These are phyloP conservation scores for Tenebrio molitor DNA, from an alignment of 1,140 invertebrate species.

Conservation along the genomic window DNA sequence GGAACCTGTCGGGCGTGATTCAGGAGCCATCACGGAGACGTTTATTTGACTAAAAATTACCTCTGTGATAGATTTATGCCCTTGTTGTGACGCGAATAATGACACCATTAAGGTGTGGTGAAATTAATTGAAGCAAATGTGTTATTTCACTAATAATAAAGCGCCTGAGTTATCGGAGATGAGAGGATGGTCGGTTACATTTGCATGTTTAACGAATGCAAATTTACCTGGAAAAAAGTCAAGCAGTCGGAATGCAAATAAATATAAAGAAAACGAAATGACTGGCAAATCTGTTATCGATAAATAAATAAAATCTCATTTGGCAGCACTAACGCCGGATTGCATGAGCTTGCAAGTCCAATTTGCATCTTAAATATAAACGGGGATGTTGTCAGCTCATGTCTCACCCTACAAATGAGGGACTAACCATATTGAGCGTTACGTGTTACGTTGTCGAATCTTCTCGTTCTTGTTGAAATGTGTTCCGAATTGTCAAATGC, in stretches of 20 bases:
- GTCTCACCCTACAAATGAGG: not conserved
- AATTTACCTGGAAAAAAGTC: not conserved
- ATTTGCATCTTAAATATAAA: too few relatives aligned
- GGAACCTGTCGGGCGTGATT: constrained; percentile 51
- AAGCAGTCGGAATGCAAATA: too few relatives aligned
- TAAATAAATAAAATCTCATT: too few relatives aligned
- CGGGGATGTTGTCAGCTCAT: too few relatives aligned
- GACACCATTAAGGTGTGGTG: constrained; percentile 41
- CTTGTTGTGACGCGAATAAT: constrained; percentile 49
- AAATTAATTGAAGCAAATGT: constrained; percentile 7
- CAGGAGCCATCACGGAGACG: constrained; percentile 48
- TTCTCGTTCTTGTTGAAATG: constrained; percentile 27
- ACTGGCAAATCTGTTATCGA: too few relatives aligned
- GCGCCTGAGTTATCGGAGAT: not conserved
- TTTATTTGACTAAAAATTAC: constrained; percentile 53
- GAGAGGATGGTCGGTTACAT: not conserved
- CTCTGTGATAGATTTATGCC: constrained; percentile 46
- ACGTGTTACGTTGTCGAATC: constrained; percentile 21
- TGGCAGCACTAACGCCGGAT: too few relatives aligned
- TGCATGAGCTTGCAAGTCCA: too few relatives aligned
- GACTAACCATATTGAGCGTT: constrained; percentile 1
- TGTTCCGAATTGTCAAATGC: constrained; percentile 11
- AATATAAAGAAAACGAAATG: too few relatives aligned
- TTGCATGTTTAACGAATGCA: not conserved
- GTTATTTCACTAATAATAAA: constrained; percentile 18